phyloP scores from a whole-genome alignment of 2,113 vertebrate species.

The Poeciliopsis occidentalis region DNA sequence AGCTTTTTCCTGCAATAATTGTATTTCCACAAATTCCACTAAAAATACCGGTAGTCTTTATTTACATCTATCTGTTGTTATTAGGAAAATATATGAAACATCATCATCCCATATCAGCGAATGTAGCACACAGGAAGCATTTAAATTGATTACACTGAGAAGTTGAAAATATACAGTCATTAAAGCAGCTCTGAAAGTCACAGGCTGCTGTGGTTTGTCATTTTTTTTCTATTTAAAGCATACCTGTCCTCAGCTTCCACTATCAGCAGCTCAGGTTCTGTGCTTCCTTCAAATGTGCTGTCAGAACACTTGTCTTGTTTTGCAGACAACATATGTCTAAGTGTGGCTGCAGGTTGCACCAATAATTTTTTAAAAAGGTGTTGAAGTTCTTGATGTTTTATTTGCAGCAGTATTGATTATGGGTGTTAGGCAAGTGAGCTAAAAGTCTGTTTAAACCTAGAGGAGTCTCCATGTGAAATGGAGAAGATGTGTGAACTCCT shows the following conservation, averaged over 20 bases:
- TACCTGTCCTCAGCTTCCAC: background rate
- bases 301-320: background rate
- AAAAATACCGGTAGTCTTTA: too few species aligned
- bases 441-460: background rate
- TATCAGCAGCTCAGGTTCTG: background rate
- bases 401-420: constrained; percentile 1
- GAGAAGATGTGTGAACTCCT: constrained; percentile 4
- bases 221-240: constrained; percentile 4
- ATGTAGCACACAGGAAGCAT: background rate
- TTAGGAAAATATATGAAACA: too few species aligned
- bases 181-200: constrained; percentile 8
- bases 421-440: background rate
- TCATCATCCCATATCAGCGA: too few species aligned
- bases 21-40: too few species aligned
- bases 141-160: constrained; percentile 19
- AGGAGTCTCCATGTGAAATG: background rate
- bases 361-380: background rate
- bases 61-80: too few species aligned
- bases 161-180: constrained; percentile 3
- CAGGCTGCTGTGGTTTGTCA: background rate
- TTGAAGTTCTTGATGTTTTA: background rate
- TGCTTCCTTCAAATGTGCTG: background rate
- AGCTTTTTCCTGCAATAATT: too few species aligned
- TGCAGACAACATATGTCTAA: constrained; percentile 1
- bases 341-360: background rate